Evolutionary conservation across 2,797 vertebrate genomes (phyloP), one percentile per base, ranked within the genome.

Genomic region (Pseudomugil tenellus): DNA sequence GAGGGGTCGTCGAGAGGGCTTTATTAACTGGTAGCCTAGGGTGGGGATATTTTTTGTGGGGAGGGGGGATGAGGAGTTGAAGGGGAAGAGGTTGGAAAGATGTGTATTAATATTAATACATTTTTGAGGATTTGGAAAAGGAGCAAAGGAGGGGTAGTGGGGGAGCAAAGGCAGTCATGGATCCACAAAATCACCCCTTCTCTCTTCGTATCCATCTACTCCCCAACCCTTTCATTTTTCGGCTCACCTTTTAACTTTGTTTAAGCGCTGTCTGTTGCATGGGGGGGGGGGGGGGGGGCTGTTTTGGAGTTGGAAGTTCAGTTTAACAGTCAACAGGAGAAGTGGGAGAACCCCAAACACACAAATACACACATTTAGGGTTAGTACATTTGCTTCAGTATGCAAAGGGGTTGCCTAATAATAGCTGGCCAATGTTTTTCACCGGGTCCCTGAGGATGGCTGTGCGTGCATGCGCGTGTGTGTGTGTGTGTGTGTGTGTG

Each of bases 11-110:
- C 72, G 65, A 90, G 79, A 92, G 85, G 89, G 88, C 91, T 93
- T 93, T 92, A 94, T 94, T 94, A 93, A 93, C 90, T 89, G 81
- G 84, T 91, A 87, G 92, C 91, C 92, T 88, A 87, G 77, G 91
- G 92, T 92, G 90, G 82, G 89, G 84, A 80, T 86, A 74, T 78
- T 75, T 80, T 66, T 35, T 34, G 34, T 21, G 4, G 12, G 26
- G 69, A 53, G 48, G 57, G 29, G 53, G 48, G 57, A n/a, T 67
- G 63, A 51, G 48, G 62, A 74, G 48, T 62, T 75, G 75, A 60
- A 73, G 70, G 66, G 70, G 62, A 75, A 65, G 48, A 60, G 78
- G 76, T 66, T 69, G 62, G 67, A 79, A 81, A 79, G 80, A 80
- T 84, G 71, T 79, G 59, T 89, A 91, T 93, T 88, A 91, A 90